phyloP scores from a whole-genome alignment of 1,140 invertebrate genomes.

The Ostrea edulis region DNA sequence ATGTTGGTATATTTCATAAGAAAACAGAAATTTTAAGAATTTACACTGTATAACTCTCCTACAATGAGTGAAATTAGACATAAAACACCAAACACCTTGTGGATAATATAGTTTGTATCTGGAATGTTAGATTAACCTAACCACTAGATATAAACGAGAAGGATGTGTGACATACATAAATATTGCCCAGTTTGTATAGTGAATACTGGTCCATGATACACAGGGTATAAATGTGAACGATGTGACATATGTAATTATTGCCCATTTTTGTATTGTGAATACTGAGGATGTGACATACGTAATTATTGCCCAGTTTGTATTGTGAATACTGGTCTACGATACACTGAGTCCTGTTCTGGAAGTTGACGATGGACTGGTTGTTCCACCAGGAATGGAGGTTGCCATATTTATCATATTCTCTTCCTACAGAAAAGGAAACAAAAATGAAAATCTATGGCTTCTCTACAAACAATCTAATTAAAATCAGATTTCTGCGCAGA shows the following conservation, averaged over 20 bases:
- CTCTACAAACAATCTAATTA: not conserved
- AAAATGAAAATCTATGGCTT: not conserved
- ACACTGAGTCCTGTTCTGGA: conserved; percentile 74
- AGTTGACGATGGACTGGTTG: conserved; percentile 68
- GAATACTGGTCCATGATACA: conserved; percentile 75
- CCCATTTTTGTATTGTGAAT: no score
- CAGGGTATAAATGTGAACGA: no score
- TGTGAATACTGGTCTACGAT: conserved; percentile 73
- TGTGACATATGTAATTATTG: conserved; percentile 59
- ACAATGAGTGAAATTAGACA: no score
- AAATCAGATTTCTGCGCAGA: not conserved
- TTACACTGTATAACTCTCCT: no score
- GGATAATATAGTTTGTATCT: no score
- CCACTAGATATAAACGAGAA: no score
- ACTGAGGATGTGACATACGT: not conserved
- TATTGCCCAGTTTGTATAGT: conserved; percentile 68
- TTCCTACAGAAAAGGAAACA: conserved; percentile 62
- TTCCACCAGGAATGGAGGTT: conserved; percentile 78
- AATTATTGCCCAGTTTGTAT: conserved; percentile 71
- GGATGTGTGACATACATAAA: conserved; percentile 49
- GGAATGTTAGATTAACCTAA: no score
- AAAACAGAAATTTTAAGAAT: no score
- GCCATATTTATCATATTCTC: conserved; percentile 77
- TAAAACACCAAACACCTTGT: no score
- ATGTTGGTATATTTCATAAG: no score